Percentiles rank a stretch among this genome's conserved stretches.
Conservation (phyloP, 2,113 vertebrate genomes). For the Pterocles burchelli region DNA sequence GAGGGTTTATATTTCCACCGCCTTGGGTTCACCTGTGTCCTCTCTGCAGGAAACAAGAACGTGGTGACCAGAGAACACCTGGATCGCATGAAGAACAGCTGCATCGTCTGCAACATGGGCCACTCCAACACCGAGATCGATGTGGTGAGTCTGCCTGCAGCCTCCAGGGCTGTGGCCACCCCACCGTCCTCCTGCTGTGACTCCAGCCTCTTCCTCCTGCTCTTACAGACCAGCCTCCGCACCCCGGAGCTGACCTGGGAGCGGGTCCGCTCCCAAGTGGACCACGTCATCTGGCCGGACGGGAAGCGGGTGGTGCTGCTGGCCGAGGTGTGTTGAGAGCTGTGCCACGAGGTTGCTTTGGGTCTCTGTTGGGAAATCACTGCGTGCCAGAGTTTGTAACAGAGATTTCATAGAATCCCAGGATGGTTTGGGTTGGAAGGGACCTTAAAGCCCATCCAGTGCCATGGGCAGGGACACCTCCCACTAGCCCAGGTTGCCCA, state of each 20-base stretch:
- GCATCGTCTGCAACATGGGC: slow-evolving; percentile 99
- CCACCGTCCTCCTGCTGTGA: fast-evolving
- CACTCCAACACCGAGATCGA: slow-evolving; percentile 99
- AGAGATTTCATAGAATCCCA: not conserved
- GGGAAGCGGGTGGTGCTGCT: slow-evolving; percentile 95
- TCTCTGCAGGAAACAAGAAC: slow-evolving; percentile 91
- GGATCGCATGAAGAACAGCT: slow-evolving; percentile 97
- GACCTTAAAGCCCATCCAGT: too few relatives aligned
- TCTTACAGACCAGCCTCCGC: slow-evolving; percentile 89
- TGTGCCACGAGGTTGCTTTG: fast-evolving
- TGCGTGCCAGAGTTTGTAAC: not conserved
- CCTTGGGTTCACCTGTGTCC: not conserved
- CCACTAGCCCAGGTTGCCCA: too few relatives aligned
- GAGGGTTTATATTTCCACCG: not conserved
- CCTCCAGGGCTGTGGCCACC: fast-evolving
- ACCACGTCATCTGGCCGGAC: slow-evolving; percentile 98
- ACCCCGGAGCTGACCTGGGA: slow-evolving; percentile 99
- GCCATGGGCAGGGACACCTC: too few relatives aligned
- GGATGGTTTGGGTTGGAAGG: too few relatives aligned
- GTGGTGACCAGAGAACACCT: slow-evolving; percentile 95
- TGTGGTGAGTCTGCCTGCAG: slow-evolving; percentile 81
- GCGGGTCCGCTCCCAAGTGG: slow-evolving; percentile 95
- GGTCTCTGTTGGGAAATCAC: fast-evolving
- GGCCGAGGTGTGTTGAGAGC: slow-evolving; percentile 83
- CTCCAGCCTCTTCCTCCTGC: not conserved